These are phyloP conservation scores for Scalopus aquaticus DNA, from an alignment of 2,113 vertebrate species.

Conservation along the genomic window DNA sequence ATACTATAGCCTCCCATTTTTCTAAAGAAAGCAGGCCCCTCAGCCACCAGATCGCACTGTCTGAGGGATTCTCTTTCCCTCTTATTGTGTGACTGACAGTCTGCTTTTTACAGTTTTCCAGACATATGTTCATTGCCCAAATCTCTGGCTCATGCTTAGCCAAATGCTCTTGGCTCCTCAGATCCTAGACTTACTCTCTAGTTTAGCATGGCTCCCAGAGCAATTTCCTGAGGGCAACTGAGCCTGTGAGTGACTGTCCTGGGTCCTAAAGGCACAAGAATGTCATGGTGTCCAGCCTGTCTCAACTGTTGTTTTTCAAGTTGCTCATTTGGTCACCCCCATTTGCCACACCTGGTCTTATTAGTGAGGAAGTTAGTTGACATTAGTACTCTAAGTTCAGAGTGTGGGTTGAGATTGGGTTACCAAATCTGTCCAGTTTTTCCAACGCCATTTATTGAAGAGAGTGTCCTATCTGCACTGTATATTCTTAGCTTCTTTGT, in stretches of 20 bases:
- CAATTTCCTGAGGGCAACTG: background rate
- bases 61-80: background rate
- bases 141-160: background rate
- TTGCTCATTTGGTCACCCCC: background rate
- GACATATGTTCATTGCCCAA: background rate
- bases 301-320: background rate
- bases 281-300: background rate
- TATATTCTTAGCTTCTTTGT: background rate
- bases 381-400: background rate
- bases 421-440: background rate
- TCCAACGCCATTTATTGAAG: background rate
- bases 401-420: background rate
- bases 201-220: background rate
- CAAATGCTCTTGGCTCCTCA: background rate
- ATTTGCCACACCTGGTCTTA: background rate
- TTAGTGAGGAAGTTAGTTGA: background rate
- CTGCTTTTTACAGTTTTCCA: background rate
- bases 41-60: background rate
- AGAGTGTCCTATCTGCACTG: background rate
- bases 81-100: background rate
- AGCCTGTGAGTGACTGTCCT: background rate
- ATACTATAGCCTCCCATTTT: background rate
- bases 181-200: background rate
- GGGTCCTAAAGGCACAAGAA: background rate
- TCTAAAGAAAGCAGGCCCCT: background rate